Evolutionary conservation across 2,113 vertebrate species (phyloP).

Genomic region (Saccopteryx bilineata): DNA sequence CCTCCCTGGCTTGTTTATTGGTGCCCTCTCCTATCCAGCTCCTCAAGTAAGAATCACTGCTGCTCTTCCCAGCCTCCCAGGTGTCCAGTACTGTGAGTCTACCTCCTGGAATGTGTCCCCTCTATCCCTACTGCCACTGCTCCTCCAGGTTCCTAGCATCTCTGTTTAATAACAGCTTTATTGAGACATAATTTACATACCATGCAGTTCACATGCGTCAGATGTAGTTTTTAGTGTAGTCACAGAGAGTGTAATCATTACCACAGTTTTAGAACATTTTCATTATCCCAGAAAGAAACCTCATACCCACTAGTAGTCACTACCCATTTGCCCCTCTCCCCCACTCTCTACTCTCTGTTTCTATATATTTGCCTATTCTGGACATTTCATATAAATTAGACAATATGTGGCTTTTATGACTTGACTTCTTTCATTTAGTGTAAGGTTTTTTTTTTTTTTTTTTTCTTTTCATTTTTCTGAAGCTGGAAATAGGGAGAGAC

Average conservation of each 20-base stretch:
- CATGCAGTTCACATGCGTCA: background rate
- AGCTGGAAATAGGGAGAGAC: too few relatives aligned
- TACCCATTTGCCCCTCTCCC: background rate
- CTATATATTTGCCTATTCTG: background rate
- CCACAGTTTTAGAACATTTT: background rate
- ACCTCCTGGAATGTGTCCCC: background rate
- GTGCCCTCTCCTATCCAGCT: background rate
- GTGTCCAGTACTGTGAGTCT: background rate
- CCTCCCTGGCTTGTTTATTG: background rate
- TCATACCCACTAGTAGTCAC: background rate
- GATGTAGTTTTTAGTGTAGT: background rate
- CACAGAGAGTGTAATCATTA: background rate
- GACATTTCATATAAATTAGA: background rate
- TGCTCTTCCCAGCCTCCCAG: background rate
- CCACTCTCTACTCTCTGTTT: background rate
- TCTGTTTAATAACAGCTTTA: background rate
- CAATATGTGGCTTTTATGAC: background rate
- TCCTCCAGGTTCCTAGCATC: background rate
- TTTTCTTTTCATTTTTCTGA: too few relatives aligned
- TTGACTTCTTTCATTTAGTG: background rate
- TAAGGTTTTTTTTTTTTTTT: too few relatives aligned
- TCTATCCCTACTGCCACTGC: background rate
- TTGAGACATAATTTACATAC: background rate
- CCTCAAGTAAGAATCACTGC: background rate
- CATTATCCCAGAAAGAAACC: background rate